Percentiles rank a stretch among this genome's conserved stretches.
phyloP scores from a whole-genome alignment of 2,797 vertebrate species.

The Spondyliosoma cantharus region DNA sequence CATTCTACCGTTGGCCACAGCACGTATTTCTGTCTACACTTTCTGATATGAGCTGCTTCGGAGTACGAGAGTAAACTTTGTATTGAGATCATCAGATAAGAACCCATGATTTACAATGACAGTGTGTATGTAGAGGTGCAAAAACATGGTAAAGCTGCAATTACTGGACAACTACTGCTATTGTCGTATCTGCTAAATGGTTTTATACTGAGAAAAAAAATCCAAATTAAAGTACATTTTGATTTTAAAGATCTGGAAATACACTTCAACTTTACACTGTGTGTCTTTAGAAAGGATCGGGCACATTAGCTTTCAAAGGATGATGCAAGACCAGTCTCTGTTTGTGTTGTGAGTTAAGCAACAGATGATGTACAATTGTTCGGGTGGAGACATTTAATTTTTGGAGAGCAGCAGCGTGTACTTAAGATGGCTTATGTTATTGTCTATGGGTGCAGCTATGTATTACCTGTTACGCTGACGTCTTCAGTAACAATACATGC shows the following conservation, averaged over 20 bases:
- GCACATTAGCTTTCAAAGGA: slow-evolving; percentile 13
- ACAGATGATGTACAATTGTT: slow-evolving; percentile 11
- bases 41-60: not conserved
- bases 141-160: not conserved
- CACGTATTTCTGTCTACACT: not conserved
- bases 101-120: not conserved
- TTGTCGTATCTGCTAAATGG: slow-evolving; percentile 1
- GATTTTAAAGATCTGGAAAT: not conserved
- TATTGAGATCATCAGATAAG: not conserved
- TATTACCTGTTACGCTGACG: slow-evolving; percentile 34
- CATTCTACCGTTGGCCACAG: slow-evolving; percentile 2
- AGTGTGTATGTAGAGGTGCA: not conserved
- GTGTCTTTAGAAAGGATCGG: not conserved
- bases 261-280: not conserved
- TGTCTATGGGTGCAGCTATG: slow-evolving; percentile 15
- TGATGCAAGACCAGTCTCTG: slow-evolving; percentile 4
- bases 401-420: not conserved
- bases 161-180: slow-evolving; percentile 4
- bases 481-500: slow-evolving; percentile 14
- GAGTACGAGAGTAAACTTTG: not conserved
- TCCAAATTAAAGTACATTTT: not conserved
- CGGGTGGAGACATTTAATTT: slow-evolving; percentile 1
- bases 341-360: slow-evolving; percentile 26
- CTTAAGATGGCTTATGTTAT: slow-evolving; percentile 38
- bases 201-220: not conserved